phyloP scores from a whole-genome alignment of 2,113 vertebrate genomes.

The Caranx ignobilis region DNA sequence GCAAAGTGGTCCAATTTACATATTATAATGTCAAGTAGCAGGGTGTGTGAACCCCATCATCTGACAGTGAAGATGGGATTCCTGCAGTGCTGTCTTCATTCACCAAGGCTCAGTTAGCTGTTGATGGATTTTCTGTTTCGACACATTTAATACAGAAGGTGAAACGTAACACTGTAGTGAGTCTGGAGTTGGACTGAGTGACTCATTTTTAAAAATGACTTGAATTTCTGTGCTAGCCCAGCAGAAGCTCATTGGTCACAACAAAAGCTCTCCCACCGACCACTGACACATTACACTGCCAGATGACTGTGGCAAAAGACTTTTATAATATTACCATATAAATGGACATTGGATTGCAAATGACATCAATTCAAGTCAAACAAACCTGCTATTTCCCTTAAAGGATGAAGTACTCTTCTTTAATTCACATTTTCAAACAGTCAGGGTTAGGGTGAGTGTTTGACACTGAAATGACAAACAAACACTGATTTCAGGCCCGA shows the following conservation, averaged over 20 bases:
- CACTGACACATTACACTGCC: too few species aligned
- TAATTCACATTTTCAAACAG: background rate
- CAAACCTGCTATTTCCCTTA: background rate
- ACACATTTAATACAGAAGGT: too few species aligned
- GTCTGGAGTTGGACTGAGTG: too few species aligned
- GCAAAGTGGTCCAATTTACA: background rate
- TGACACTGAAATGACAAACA: conserved; percentile 1
- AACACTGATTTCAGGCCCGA: background rate
- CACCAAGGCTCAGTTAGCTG: background rate
- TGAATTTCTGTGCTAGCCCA: too few species aligned
- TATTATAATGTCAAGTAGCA: background rate
- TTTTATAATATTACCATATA: background rate
- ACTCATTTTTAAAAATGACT: too few species aligned
- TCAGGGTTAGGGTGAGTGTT: background rate
- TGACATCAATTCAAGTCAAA: background rate
- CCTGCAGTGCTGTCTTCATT: background rate
- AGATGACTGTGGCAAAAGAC: too few species aligned
- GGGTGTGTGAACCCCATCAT: too few species aligned
- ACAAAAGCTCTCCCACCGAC: too few species aligned
- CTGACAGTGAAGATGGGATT: background rate
- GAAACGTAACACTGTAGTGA: too few species aligned
- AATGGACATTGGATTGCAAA: background rate
- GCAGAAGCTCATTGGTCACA: too few species aligned
- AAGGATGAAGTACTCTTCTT: background rate
- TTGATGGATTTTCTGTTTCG: too few species aligned